Evolutionary conservation across 2,888 invertebrate genomes (phyloP), one percentile per base, ranked within the genome.

Genomic region (Phyto melanocephala): DNA sequence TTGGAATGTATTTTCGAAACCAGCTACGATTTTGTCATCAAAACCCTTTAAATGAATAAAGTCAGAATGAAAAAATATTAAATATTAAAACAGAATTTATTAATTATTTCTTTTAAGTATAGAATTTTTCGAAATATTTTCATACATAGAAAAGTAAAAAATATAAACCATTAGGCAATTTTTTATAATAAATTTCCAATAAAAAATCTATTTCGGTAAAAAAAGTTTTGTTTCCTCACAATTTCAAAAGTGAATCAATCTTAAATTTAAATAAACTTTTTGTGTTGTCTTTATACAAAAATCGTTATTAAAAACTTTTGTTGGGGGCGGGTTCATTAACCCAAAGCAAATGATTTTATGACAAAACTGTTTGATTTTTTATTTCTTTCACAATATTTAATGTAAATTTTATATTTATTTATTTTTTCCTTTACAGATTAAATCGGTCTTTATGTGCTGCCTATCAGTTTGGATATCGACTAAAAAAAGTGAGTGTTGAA

Each of bases 361-460:
- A 33, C 20, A 62, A 74, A 40, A 22, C 42, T 56, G 22, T 65
- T 45, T 33, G 13, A 28, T 67, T 15, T 33, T 47, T 10, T 7
- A 2, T 24, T 2, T 24, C 13, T n/a, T 45, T 22, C 1, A 62
- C 20, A 45, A 22, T 15, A 0, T 20, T 50, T 50, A 13, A 54
- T n/a, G 2, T 40, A 24, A 42, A 58, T 78, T 63, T 42, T 79
- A 15, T 72, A 54, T 75, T 62, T 28, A 47, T 60, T 45, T 67
- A 0, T 67, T 47, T 54, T 24, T 70, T 50, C 40, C 11, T 56
- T 82, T 82, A 1, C 75, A 82, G 82, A 79, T 79, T 79, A 79
- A 79, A 79, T 62, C 65, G 79, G 82, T 65, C 74, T 82, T 75
- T 82, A 82, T 82, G 82, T 75, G 82, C 79, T 82, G 82, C 82